These are phyloP conservation scores for Onychomys leucogaster DNA, from an alignment of 2,797 vertebrate species.

Conservation along the genomic window DNA sequence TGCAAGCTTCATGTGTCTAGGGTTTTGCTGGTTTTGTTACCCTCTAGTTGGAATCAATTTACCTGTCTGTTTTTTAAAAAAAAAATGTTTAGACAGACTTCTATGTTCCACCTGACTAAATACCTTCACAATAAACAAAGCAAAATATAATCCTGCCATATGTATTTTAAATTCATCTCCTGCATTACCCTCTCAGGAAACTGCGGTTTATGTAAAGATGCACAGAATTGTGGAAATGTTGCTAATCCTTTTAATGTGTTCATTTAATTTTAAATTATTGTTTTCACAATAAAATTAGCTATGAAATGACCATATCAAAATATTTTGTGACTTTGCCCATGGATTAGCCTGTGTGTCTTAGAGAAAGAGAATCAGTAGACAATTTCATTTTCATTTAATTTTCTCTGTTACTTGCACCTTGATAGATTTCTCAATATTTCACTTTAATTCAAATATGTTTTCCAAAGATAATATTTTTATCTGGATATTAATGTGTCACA, in stretches of 20 bases:
- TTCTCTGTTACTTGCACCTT: constrained; percentile 45
- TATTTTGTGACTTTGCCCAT: neutral
- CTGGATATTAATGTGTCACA: neutral
- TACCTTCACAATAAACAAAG: neutral
- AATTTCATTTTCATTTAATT: constrained; percentile 72
- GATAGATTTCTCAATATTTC: constrained; percentile 64
- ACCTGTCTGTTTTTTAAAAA: neutral
- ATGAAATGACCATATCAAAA: neutral
- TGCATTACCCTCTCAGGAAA: neutral
- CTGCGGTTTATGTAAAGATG: neutral
- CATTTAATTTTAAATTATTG: constrained; percentile 53
- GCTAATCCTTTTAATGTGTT: neutral
- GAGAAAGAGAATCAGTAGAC: constrained; percentile 39
- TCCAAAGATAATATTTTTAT: constrained; percentile 60
- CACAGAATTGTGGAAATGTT: neutral
- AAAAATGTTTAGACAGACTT: constrained; percentile 26
- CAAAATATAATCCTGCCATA: neutral
- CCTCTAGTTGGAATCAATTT: neutral
- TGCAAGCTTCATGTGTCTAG: neutral
- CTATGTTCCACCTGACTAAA: constrained; percentile 36
- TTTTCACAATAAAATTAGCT: neutral
- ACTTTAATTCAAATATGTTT: constrained; percentile 65
- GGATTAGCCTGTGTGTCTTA: neutral
- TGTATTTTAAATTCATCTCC: neutral
- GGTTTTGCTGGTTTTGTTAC: neutral